Conservation (phyloP, 1,140 invertebrate genomes). For the Dreissena rostriformis region DNA sequence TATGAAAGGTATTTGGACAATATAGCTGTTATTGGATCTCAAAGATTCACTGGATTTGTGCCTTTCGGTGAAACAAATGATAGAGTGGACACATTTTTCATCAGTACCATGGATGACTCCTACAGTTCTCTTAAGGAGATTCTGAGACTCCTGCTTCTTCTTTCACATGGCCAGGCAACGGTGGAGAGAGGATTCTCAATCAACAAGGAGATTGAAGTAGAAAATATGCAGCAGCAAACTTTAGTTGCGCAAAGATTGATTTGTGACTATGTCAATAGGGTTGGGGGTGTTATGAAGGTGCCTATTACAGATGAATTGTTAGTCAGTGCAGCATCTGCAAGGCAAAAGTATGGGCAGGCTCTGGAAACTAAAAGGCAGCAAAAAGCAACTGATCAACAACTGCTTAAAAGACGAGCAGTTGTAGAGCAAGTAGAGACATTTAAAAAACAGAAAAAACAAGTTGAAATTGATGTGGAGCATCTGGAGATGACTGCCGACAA, state of each 20-base stretch:
- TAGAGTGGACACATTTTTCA: no score
- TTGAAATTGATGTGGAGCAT: background rate
- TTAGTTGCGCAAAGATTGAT: conserved; percentile 60
- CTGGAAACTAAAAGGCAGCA: conserved; percentile 19
- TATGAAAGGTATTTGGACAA: no score
- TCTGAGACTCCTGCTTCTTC: conserved; percentile 35
- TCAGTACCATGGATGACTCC: no score
- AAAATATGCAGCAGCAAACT: conserved; percentile 62
- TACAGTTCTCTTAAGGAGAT: no score
- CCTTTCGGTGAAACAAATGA: no score
- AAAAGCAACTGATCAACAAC: background rate
- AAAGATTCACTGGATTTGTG: no score
- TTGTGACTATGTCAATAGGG: conserved; percentile 52
- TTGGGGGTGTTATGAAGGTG: conserved; percentile 53
- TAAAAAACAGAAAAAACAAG: background rate
- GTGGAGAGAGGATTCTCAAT: conserved; percentile 71
- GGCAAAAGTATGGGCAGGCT: conserved; percentile 44
- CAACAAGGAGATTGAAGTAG: conserved; percentile 63
- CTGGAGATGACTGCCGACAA: background rate
- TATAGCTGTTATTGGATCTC: no score
- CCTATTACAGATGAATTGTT: conserved; percentile 30
- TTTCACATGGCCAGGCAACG: conserved; percentile 68
- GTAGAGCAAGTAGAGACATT: background rate
- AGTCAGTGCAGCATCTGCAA: background rate
- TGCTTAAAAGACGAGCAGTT: background rate